Percentiles rank a stretch among this genome's conserved stretches.
These are phyloP conservation scores for Leptodactylus fallax DNA, from an alignment of 2,797 vertebrate genomes.

Conservation along the genomic window DNA sequence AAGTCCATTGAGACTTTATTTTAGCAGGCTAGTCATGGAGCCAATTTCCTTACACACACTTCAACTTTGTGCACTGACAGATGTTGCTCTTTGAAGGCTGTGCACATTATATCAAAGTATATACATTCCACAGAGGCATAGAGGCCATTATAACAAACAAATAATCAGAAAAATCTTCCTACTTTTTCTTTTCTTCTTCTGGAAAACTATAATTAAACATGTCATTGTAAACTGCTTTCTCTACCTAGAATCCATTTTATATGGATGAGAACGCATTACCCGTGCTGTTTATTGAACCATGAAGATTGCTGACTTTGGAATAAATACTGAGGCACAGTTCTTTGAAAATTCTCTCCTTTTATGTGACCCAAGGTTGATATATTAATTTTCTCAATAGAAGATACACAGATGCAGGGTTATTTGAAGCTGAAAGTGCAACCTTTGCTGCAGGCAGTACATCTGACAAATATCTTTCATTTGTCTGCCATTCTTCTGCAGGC, in stretches of 20 bases:
- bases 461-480: constrained; percentile 68
- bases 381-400: constrained; percentile 63
- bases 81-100: constrained; percentile 56
- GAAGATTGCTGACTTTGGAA: constrained; percentile 59
- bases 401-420: constrained; percentile 66
- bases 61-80: constrained; percentile 50
- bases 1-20: constrained; percentile 37
- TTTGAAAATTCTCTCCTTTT: constrained; percentile 56
- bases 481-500: constrained; percentile 55
- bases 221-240: constrained; percentile 58
- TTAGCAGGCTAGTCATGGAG: constrained; percentile 59
- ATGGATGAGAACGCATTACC: constrained; percentile 64
- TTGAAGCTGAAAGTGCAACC: constrained; percentile 67
- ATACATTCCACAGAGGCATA: constrained; percentile 31
- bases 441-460: constrained; percentile 68
- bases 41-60: constrained; percentile 58
- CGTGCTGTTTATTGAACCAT: constrained; percentile 57
- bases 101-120: constrained; percentile 49
- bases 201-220: constrained; percentile 62
- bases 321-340: constrained; percentile 59
- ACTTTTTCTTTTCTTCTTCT: constrained; percentile 61
- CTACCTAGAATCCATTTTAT: constrained; percentile 64
- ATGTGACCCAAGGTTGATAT: constrained; percentile 53
- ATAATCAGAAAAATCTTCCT: constrained; percentile 44
- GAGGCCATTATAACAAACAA: constrained; percentile 30